Evolutionary conservation across 2,113 vertebrate species (phyloP).

Genomic region (Panthera tigris): DNA sequence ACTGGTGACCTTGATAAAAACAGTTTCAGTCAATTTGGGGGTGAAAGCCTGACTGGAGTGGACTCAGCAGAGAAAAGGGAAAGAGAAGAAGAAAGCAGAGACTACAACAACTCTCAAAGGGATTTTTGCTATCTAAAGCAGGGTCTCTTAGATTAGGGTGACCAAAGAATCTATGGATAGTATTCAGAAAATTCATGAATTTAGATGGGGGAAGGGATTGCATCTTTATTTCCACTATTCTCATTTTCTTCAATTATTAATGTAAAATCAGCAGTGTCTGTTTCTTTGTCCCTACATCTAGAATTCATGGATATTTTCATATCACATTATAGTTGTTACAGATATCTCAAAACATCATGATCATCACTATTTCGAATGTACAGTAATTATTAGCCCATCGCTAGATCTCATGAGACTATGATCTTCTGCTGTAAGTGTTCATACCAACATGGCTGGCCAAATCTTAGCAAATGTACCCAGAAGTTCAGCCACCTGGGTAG

Average conservation of each 20-base stretch:
- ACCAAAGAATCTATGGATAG: neutral
- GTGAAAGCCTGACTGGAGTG: neutral
- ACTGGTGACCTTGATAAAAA: neutral
- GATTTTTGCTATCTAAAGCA: neutral
- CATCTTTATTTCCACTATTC: neutral
- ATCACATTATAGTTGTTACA: neutral
- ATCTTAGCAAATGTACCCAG: neutral
- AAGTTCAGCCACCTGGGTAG: neutral
- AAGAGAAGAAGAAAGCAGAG: neutral
- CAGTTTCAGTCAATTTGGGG: neutral
- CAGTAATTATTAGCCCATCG: neutral
- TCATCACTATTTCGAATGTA: neutral
- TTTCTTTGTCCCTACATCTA: neutral
- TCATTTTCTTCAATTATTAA: constrained; percentile 5
- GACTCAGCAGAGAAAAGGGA: neutral
- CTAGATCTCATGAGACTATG: neutral
- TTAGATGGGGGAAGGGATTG: neutral
- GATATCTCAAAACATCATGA: neutral
- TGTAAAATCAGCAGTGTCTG: neutral
- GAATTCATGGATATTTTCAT: neutral
- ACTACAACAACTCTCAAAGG: neutral
- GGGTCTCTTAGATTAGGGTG: neutral
- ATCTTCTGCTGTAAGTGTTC: no score
- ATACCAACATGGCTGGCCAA: neutral
- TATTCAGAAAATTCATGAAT: neutral